Evolutionary conservation across 1,140 invertebrate genomes (phyloP).

Genomic region (Anoplolepis gracilipes): DNA sequence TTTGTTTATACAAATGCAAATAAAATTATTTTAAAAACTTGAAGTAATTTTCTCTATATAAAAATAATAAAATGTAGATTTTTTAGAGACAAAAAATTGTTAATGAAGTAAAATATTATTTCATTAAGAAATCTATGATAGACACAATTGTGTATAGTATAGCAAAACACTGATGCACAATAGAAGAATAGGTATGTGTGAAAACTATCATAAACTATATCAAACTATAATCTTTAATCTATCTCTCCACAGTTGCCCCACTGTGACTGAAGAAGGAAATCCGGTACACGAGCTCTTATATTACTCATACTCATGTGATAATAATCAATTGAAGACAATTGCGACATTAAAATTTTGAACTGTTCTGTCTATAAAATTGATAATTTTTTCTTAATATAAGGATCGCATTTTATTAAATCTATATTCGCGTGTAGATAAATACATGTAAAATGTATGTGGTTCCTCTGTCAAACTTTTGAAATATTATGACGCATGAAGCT

Average conservation of each 20-base stretch:
- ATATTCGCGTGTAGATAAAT: too few species aligned
- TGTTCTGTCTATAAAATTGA: too few species aligned
- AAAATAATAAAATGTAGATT: not conserved
- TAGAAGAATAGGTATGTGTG: not conserved
- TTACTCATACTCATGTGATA: slow-evolving; percentile 10
- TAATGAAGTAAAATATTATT: not conserved
- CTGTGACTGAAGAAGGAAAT: slow-evolving; percentile 3
- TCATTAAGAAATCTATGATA: not conserved
- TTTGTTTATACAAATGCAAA: not conserved
- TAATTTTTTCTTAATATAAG: too few species aligned
- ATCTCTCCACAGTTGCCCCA: not conserved
- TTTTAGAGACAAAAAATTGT: not conserved
- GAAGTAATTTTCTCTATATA: not conserved
- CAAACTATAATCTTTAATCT: not conserved
- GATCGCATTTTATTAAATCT: too few species aligned
- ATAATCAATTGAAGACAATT: not conserved
- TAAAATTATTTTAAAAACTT: not conserved
- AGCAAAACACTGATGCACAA: not conserved
- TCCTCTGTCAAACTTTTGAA: too few species aligned
- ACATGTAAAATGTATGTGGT: too few species aligned
- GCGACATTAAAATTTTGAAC: not conserved
- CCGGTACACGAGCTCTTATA: not conserved
- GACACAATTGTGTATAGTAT: not conserved
- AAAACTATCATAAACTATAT: not conserved
- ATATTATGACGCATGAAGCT: too few species aligned